These are phyloP conservation scores for Monopis laevigella DNA, from an alignment of 2,888 invertebrate genomes.

Conservation along the genomic window DNA sequence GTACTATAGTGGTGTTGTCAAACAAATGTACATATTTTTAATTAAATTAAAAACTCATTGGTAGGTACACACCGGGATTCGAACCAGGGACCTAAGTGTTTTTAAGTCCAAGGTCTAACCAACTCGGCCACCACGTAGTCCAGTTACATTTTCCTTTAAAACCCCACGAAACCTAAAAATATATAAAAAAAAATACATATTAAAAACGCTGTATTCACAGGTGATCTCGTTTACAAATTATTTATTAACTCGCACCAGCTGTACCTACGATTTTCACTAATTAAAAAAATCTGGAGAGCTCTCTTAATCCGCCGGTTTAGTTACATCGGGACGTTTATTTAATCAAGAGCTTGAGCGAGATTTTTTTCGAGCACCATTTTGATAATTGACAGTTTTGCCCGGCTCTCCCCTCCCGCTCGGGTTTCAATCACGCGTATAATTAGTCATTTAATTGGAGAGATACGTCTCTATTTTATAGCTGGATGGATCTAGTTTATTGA, in stretches of 20 bases:
- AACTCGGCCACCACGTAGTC: no score
- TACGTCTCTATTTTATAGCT: slow-evolving; percentile 2
- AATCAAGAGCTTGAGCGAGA: slow-evolving; percentile 8
- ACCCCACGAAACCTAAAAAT: no score
- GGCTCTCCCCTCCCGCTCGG: not conserved
- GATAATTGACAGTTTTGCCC: slow-evolving; percentile 12
- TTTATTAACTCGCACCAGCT: slow-evolving; percentile 8
- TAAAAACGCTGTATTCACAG: slow-evolving; percentile 5
- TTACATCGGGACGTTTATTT: slow-evolving; percentile 12
- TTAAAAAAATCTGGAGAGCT: slow-evolving; percentile 12
- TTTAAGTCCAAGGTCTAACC: no score
- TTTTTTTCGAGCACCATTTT: slow-evolving; percentile 9
- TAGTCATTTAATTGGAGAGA: slow-evolving; percentile 8
- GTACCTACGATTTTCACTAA: slow-evolving; percentile 10
- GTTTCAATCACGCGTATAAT: slow-evolving; percentile 10
- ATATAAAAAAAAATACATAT: no score
- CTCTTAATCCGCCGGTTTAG: slow-evolving; percentile 11
- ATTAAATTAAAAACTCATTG: no score
- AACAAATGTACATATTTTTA: no score
- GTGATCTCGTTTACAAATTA: not conserved
- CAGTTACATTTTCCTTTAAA: no score
- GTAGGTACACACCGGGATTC: no score
- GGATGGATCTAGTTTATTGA: not conserved
- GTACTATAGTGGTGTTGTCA: no score
- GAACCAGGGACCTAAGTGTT: no score